These are phyloP conservation scores for Phalera bucephala DNA, from an alignment of 2,888 invertebrate genomes.

Conservation along the genomic window DNA sequence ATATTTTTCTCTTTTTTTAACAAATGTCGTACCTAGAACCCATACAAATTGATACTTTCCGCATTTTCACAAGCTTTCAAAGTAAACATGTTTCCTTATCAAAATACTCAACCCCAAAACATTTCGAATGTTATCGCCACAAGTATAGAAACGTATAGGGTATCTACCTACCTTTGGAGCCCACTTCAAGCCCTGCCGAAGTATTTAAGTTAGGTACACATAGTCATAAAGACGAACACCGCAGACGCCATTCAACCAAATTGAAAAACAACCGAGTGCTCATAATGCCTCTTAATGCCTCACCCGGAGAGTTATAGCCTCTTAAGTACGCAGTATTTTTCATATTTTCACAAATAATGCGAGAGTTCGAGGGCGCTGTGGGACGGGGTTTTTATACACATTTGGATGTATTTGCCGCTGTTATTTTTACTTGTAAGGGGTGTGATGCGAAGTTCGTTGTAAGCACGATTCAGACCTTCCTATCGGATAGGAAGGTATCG, in stretches of 20 bases:
- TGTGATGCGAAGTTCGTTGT: too few species aligned
- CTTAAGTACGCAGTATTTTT: slow-evolving; percentile 68
- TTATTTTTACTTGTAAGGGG: slow-evolving; percentile 23
- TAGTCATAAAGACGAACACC: slow-evolving; percentile 53
- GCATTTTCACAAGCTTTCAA: too few species aligned
- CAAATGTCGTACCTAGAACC: too few species aligned
- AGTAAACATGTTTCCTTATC: too few species aligned
- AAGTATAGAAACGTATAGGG: too few species aligned
- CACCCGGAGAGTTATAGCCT: slow-evolving; percentile 64
- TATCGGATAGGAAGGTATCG: too few species aligned
- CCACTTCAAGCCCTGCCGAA: slow-evolving; percentile 21
- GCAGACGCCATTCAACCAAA: slow-evolving; percentile 68
- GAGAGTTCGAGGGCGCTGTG: slow-evolving; percentile 37
- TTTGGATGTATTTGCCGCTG: slow-evolving; percentile 3
- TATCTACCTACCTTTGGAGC: too few species aligned
- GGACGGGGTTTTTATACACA: slow-evolving; percentile 11
- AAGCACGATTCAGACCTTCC: too few species aligned
- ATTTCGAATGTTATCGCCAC: too few species aligned
- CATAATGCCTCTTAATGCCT: slow-evolving; percentile 75
- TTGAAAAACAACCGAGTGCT: slow-evolving; percentile 77
- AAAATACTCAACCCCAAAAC: too few species aligned
- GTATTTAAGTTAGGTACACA: slow-evolving; percentile 38
- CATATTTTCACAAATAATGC: slow-evolving; percentile 73
- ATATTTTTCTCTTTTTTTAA: too few species aligned
- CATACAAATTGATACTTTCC: too few species aligned